Conservation (phyloP, 2,113 vertebrate species). For the Centropus unirufus region DNA sequence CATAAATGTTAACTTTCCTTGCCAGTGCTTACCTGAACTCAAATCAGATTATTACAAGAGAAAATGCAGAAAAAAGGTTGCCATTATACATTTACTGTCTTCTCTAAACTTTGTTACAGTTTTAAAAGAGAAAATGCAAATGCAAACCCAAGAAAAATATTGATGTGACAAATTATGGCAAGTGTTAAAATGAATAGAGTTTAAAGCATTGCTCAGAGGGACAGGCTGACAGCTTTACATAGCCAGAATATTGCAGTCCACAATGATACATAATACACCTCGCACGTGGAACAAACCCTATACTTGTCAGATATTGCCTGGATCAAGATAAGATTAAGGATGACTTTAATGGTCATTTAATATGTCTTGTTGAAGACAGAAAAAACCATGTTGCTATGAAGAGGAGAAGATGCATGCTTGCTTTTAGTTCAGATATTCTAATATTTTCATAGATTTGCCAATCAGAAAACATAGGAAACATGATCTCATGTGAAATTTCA, state of each 20-base stretch:
- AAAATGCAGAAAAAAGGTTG: background rate
- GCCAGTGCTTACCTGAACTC: background rate
- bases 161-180: background rate
- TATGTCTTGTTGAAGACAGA: background rate
- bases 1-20: background rate
- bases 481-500: background rate
- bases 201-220: background rate
- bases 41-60: background rate
- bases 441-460: background rate
- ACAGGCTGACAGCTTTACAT: background rate
- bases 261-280: rapidly evolving
- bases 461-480: background rate
- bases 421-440: background rate
- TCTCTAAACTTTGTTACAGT: background rate
- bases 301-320: background rate
- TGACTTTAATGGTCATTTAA: background rate
- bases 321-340: background rate
- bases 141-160: background rate
- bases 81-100: background rate
- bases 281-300: background rate
- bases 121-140: background rate
- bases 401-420: background rate
- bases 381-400: background rate
- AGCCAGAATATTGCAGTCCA: background rate
- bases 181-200: background rate